Evolutionary conservation across 2,888 invertebrate species (phyloP).

Genomic region (Boloria selene): DNA sequence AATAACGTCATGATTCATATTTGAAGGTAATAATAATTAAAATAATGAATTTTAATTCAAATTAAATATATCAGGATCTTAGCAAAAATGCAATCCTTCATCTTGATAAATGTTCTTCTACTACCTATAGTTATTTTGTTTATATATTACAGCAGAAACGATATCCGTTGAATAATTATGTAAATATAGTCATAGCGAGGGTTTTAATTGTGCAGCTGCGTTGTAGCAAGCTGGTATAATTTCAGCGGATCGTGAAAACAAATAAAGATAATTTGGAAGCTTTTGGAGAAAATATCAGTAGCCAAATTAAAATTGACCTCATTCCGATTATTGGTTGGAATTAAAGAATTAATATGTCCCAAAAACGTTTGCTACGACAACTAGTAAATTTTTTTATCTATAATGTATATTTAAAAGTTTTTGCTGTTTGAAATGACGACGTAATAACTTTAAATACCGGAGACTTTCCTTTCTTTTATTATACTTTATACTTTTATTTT

Average conservation of each 20-base stretch:
- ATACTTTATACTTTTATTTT: no score
- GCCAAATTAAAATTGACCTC: conserved; percentile 21
- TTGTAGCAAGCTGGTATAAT: conserved; percentile 32
- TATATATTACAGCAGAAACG: conserved; percentile 28
- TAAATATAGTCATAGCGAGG: conserved; percentile 34
- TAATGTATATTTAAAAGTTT: no score
- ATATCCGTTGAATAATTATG: conserved; percentile 34
- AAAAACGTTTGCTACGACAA: no score
- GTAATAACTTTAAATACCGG: no score
- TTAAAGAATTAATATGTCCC: neutral
- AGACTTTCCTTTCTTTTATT: no score
- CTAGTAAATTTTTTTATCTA: no score
- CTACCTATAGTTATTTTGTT: conserved; percentile 13
- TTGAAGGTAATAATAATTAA: no score
- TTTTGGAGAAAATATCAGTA: conserved; percentile 26
- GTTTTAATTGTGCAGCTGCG: conserved; percentile 36
- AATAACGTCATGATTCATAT: no score
- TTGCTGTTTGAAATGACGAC: no score
- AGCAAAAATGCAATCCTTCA: neutral
- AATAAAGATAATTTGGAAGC: conserved; percentile 33
- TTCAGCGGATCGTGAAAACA: conserved; percentile 31
- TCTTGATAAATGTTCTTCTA: conserved; percentile 16
- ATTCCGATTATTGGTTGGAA: conserved; percentile 16
- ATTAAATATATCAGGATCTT: no score
- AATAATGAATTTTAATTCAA: no score